Evolutionary conservation across 2,113 vertebrate genomes (phyloP).

Genomic region (Rhagologus leucostigma): DNA sequence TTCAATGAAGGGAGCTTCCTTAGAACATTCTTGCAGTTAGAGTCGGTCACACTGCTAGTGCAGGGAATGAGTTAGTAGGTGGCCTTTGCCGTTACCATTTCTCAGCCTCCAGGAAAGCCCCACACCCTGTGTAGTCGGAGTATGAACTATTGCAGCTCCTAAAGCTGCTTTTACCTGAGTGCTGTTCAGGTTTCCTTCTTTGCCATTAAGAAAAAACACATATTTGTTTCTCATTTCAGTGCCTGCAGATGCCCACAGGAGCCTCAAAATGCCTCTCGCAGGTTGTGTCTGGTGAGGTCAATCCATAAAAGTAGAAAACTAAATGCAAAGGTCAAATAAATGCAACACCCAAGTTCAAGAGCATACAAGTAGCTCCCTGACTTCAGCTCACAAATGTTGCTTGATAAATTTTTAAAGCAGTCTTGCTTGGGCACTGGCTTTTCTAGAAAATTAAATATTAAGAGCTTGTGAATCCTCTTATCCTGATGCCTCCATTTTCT

Average conservation of each 20-base stretch:
- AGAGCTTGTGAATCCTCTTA: neutral
- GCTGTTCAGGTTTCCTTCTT: neutral
- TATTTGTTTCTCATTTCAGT: neutral
- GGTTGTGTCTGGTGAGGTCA: neutral
- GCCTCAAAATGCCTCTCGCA: rapidly evolving
- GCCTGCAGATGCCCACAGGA: neutral
- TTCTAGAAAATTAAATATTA: conserved; percentile 2
- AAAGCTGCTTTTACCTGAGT: neutral
- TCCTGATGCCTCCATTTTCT: neutral
- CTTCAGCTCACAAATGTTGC: neutral
- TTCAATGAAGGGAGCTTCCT: neutral
- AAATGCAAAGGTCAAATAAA: neutral
- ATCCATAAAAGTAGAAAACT: neutral
- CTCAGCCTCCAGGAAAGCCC: neutral
- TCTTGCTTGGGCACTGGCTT: neutral
- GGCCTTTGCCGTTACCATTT: neutral
- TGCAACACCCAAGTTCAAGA: neutral
- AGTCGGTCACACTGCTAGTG: neutral
- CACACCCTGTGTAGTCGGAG: neutral
- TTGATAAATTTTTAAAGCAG: neutral
- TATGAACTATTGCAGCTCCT: neutral
- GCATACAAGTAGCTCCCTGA: neutral
- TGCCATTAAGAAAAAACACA: neutral
- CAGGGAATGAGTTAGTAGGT: neutral
- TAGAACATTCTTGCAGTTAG: neutral